Evolutionary conservation across 1,140 invertebrate genomes (phyloP), one percentile per base, ranked within the genome.

Genomic region (Phthorimaea operculella): DNA sequence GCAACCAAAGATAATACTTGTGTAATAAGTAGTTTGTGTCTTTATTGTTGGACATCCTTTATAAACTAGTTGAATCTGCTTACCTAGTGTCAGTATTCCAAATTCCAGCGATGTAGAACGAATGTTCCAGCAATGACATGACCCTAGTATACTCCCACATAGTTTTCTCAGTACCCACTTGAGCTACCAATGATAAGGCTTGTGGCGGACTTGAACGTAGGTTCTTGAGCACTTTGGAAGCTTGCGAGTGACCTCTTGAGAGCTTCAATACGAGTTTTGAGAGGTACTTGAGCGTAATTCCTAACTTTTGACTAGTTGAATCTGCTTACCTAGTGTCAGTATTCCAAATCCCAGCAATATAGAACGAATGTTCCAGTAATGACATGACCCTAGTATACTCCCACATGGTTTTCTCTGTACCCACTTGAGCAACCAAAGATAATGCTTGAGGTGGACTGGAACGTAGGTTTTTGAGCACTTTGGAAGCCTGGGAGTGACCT

Each of bases 61-160:
- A 28, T 28, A 28, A 4, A 6, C 2, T 6, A 39, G n/a, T 39
- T 14, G 11, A 53, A 51, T 33, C 7, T 48, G 52, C 42, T 51
- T 59, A 83, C 85, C 80, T 85, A 3, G 71, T 66, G 60, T 83
- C 81, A 16, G 60, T 64, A 57, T 72, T 76, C 74, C 84, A 83
- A 11, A 85, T 73, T 0, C 76, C 74, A 54, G 79, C 76, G 9
- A 84, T 77, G 28, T 74, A 80, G 55, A 85, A 83, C 0, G 83
- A 83, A 68, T 80, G 82, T 52, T 85, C 83, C 14, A 87, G 54
- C 15, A 86, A 59, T 1, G 84, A 74, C 71, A 87, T 85, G 0
- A 86, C 58, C 14, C 70, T 65, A 0, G 83, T 86, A 50, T 85
- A 86, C 18, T 86, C 85, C 85, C 83, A 86, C 63, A 80, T 80